Conservation (phyloP, 2,888 invertebrate genomes). For the Coenonympha glycerion region DNA sequence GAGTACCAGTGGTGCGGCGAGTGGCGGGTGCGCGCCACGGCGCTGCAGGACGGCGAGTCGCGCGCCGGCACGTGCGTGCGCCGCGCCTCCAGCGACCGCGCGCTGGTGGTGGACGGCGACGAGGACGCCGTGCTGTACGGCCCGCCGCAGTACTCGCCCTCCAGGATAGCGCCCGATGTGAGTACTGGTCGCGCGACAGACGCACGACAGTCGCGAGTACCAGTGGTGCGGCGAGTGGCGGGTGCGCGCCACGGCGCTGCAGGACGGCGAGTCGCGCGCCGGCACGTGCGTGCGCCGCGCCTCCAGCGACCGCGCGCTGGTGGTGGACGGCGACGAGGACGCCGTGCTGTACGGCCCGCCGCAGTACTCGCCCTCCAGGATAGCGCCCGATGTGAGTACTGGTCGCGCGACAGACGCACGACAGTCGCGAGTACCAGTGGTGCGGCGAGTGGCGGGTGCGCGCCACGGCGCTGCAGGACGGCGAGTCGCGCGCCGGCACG, state of each 20-base stretch:
- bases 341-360: conserved; percentile 88
- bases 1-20: conserved; percentile 96
- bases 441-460: conserved; percentile 89
- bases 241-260: conserved; percentile 82
- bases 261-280: conserved; percentile 55
- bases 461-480: conserved; percentile 80
- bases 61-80: conserved; percentile 46
- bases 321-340: conserved; percentile 93
- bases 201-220: conserved; percentile 85
- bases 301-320: conserved; percentile 63
- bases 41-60: conserved; percentile 73
- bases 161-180: conserved; percentile 57
- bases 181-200: conserved; percentile 32
- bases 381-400: conserved; percentile 52
- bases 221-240: conserved; percentile 94
- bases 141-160: conserved; percentile 86
- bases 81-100: conserved; percentile 52
- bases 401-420: no score
- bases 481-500: conserved; percentile 40
- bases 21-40: conserved; percentile 84
- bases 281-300: conserved; percentile 48
- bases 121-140: conserved; percentile 90
- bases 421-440: conserved; percentile 97
- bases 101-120: conserved; percentile 88
- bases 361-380: conserved; percentile 82